These are phyloP conservation scores for Zaprionus davidi DNA, from an alignment of 1,140 invertebrate species.

Conservation along the genomic window DNA sequence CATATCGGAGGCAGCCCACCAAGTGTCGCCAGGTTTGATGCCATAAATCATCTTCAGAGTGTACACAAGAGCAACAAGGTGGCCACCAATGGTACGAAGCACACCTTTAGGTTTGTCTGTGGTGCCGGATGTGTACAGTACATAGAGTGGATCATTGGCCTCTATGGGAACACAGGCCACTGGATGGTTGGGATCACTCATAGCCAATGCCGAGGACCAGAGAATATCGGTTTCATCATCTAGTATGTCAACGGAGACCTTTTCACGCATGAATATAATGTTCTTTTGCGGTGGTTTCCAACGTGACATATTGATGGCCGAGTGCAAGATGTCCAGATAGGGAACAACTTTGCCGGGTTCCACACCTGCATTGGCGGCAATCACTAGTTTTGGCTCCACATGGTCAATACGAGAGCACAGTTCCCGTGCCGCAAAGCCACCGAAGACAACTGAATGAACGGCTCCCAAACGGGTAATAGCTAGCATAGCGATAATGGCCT, in stretches of 20 bases:
- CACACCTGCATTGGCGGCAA: slow-evolving; percentile 95
- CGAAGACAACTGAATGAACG: slow-evolving; percentile 94
- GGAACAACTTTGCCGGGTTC: slow-evolving; percentile 93
- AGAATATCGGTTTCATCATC: slow-evolving; percentile 88
- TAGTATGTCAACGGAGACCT: slow-evolving; percentile 88
- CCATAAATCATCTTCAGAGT: slow-evolving; percentile 93
- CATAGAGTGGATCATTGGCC: slow-evolving; percentile 95
- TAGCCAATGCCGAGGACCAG: slow-evolving; percentile 90
- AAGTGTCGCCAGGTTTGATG: slow-evolving; percentile 91
- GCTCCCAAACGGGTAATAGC: slow-evolving; percentile 93
- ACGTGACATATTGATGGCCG: slow-evolving; percentile 90
- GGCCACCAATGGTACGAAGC: slow-evolving; percentile 93
- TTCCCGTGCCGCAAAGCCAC: slow-evolving; percentile 95
- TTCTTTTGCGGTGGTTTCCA: slow-evolving; percentile 89
- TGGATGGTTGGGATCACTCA: slow-evolving; percentile 85
- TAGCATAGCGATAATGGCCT: slow-evolving; percentile 93
- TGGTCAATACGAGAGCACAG: slow-evolving; percentile 94
- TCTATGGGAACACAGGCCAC: slow-evolving; percentile 93
- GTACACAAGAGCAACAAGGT: slow-evolving; percentile 93
- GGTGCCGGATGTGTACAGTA: slow-evolving; percentile 97
- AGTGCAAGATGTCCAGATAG: slow-evolving; percentile 95
- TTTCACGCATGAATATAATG: slow-evolving; percentile 91
- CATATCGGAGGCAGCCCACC: slow-evolving; percentile 96
- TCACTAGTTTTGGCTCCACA: slow-evolving; percentile 93
- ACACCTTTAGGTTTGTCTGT: slow-evolving; percentile 94